Conservation (phyloP, 1,140 invertebrate species). For the Eumaeus atala region DNA sequence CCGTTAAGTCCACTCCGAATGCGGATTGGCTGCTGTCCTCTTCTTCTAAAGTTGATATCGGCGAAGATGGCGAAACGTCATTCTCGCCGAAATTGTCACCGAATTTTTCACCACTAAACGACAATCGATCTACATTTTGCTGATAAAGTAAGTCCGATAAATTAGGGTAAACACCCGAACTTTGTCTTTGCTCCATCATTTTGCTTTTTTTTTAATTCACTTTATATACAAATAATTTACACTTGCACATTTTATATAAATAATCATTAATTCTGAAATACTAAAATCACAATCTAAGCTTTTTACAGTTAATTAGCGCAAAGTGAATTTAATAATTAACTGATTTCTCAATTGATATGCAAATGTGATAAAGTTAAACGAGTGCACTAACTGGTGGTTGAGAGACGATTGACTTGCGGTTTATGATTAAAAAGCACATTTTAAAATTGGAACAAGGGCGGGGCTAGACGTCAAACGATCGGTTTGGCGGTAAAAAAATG, state of each 20-base stretch:
- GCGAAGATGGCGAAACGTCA: constrained; percentile 19
- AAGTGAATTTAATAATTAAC: constrained; percentile 24
- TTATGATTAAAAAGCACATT: constrained; percentile 52
- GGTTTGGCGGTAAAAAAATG: constrained; percentile 63
- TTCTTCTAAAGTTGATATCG: constrained; percentile 41
- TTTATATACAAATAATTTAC: constrained; percentile 28
- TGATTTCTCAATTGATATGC: constrained; percentile 26
- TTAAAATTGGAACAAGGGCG: constrained; percentile 46
- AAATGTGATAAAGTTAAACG: constrained; percentile 15
- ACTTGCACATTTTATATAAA: constrained; percentile 21
- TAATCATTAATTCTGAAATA: constrained; percentile 8
- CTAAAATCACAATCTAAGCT: not conserved
- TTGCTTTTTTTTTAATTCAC: constrained; percentile 31
- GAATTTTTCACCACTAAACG: constrained; percentile 33
- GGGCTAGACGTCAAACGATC: constrained; percentile 45
- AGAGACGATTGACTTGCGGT: constrained; percentile 42
- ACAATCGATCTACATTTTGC: constrained; percentile 39
- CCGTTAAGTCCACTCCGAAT: constrained; percentile 58
- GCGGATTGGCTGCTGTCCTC: constrained; percentile 52
- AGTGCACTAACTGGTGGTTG: constrained; percentile 25
- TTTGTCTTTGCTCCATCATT: constrained; percentile 49
- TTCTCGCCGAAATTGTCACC: constrained; percentile 32
- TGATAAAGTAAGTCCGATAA: constrained; percentile 52
- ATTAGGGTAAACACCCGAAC: constrained; percentile 41
- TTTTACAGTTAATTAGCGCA: constrained; percentile 11